A percentile compares a stretch with the other conserved stretches of the same genome.
These are phyloP conservation scores for Gadus macrocephalus DNA, from an alignment of 2,113 vertebrate genomes.

Conservation along the genomic window DNA sequence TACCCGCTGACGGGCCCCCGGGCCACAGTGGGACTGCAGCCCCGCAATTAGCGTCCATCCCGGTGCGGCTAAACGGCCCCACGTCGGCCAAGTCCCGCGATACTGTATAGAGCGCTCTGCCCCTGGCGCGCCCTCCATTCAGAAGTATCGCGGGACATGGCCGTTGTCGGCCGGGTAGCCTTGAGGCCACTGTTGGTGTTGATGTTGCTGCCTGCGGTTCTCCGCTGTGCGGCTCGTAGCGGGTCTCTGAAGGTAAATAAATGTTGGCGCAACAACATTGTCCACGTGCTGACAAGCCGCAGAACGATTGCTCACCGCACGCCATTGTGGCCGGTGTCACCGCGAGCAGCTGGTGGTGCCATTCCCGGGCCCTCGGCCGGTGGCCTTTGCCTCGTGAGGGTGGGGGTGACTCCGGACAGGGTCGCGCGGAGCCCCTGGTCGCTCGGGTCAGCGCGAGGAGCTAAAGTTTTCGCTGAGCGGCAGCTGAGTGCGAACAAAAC, in stretches of 20 bases:
- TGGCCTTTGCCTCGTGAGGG: conserved; percentile 88
- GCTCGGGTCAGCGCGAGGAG: conserved; percentile 85
- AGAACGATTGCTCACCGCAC: conserved; percentile 74
- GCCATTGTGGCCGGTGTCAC: conserved; percentile 83
- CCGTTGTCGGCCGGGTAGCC: conserved; percentile 73
- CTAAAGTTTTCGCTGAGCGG: conserved; percentile 64
- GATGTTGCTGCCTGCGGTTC: too few species aligned
- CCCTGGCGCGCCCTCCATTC: background rate
- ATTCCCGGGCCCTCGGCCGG: conserved; percentile 77
- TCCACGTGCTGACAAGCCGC: conserved; percentile 81
- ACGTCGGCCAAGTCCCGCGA: conserved; percentile 66
- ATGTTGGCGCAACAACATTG: conserved; percentile 45
- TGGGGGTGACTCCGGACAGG: conserved; percentile 81
- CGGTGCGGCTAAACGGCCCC: conserved; percentile 79
- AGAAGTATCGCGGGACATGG: conserved; percentile 60
- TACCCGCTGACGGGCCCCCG: conserved; percentile 94
- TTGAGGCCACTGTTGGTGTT: too few species aligned
- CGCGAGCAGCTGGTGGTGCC: conserved; percentile 94
- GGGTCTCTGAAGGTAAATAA: conserved; percentile 52
- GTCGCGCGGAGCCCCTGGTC: conserved; percentile 78
- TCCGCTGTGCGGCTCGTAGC: background rate
- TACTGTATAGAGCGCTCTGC: conserved; percentile 14
- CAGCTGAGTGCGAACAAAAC: conserved; percentile 84
- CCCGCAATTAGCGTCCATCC: conserved; percentile 97
- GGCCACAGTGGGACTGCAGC: conserved; percentile 60